These are phyloP conservation scores for Alethe diademata DNA, from an alignment of 2,113 vertebrate genomes.

Conservation along the genomic window DNA sequence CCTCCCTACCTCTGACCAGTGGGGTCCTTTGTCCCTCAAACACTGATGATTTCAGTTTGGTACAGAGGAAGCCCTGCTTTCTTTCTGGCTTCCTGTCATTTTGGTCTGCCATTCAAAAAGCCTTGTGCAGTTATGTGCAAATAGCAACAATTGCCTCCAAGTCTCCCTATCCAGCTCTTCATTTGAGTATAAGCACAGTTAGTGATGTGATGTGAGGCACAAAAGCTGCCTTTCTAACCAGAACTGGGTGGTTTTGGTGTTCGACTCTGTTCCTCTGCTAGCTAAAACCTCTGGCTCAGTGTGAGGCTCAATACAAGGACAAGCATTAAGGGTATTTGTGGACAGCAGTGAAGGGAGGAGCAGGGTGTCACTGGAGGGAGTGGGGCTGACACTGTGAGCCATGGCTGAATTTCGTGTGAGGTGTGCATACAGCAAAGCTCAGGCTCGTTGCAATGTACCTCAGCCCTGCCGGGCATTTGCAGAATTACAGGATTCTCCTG, in stretches of 20 bases:
- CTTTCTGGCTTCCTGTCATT: neutral
- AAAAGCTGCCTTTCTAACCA: neutral
- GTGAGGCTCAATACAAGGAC: neutral
- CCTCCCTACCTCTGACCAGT: neutral
- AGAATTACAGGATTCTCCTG: neutral
- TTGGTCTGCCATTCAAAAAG: neutral
- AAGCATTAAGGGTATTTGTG: no score
- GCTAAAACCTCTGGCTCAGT: neutral
- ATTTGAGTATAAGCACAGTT: accelerated
- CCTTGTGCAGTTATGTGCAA: neutral
- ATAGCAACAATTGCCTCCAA: neutral
- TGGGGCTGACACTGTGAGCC: neutral
- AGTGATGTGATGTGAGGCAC: neutral
- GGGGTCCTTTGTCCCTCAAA: neutral
- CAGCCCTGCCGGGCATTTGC: neutral
- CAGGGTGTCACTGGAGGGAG: accelerated
- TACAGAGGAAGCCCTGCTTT: neutral
- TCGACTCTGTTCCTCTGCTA: neutral
- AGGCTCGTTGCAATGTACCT: neutral
- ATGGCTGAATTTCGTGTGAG: neutral
- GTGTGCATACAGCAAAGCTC: neutral
- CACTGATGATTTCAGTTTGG: neutral
- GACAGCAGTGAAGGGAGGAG: neutral
- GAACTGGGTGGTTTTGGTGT: accelerated
- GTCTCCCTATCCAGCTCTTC: neutral